These are phyloP conservation scores for Furcifer pardalis DNA, from an alignment of 2,797 vertebrate species.

Conservation along the genomic window DNA sequence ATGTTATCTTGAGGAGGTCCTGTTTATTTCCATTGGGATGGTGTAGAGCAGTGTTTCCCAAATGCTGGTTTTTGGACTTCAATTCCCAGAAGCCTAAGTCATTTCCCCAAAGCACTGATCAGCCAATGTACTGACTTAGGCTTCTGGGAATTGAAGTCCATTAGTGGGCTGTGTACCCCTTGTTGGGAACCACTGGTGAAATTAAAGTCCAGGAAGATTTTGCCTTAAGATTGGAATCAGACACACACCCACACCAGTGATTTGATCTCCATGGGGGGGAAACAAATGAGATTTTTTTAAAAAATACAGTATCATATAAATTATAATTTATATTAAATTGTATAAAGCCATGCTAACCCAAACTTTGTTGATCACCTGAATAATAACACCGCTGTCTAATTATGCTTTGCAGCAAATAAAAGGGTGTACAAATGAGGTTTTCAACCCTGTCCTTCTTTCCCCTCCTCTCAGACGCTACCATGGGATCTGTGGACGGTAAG, in stretches of 20 bases:
- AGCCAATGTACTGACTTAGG: too few relatives aligned
- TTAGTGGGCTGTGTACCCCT: too few relatives aligned
- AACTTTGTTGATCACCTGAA: neutral
- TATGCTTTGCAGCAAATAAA: conserved; percentile 26
- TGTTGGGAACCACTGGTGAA: too few relatives aligned
- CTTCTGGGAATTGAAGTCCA: too few relatives aligned
- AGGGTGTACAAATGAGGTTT: conserved; percentile 43
- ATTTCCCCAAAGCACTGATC: too few relatives aligned
- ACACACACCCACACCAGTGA: too few relatives aligned
- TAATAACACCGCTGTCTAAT: conserved; percentile 9
- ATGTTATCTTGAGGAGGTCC: neutral
- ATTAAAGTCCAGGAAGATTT: neutral
- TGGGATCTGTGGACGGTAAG: conserved; percentile 99
- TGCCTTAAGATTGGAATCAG: neutral
- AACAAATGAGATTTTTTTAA: neutral
- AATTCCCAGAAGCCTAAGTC: too few relatives aligned
- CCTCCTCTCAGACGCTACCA: conserved; percentile 86
- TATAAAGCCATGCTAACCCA: neutral
- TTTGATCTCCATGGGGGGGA: neutral
- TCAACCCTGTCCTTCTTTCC: conserved; percentile 46
- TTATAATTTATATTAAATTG: neutral
- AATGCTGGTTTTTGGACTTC: too few relatives aligned
- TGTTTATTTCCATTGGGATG: neutral
- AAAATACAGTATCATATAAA: neutral
- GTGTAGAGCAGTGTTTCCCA: too few relatives aligned